Evolutionary conservation across 2,888 invertebrate genomes (phyloP).

Genomic region (Yponomeuta malinellus): DNA sequence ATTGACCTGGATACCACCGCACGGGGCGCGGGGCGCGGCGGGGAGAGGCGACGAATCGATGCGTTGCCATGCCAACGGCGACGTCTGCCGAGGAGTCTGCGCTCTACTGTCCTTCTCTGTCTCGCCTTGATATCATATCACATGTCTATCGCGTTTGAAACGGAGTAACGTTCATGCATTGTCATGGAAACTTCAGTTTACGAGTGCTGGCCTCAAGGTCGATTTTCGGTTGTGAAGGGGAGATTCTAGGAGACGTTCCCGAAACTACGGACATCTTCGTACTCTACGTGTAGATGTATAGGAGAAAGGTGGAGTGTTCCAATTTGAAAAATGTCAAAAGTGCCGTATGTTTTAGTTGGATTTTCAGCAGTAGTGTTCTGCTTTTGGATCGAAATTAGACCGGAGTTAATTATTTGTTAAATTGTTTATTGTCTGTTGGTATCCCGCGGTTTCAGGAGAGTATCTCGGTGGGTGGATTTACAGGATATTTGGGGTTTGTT

Average conservation of each 20-base stretch:
- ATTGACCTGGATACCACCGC: constrained; percentile 65
- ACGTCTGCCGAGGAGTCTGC: constrained; percentile 75
- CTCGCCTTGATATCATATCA: constrained; percentile 75
- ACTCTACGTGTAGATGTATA: constrained; percentile 50
- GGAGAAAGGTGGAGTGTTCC: constrained; percentile 54
- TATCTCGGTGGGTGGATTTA: constrained; percentile 61
- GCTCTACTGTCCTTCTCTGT: constrained; percentile 74
- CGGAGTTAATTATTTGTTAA: background rate
- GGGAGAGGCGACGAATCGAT: constrained; percentile 64
- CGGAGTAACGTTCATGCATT: constrained; percentile 23
- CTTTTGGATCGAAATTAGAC: background rate
- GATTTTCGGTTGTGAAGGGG: constrained; percentile 19
- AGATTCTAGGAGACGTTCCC: constrained; percentile 28
- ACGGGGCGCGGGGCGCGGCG: constrained; percentile 44
- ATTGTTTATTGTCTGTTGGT: constrained; percentile 32
- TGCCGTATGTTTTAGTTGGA: constrained; percentile 28
- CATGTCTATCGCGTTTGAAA: constrained; percentile 36
- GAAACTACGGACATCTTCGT: constrained; percentile 41
- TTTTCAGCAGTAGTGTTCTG: constrained; percentile 28
- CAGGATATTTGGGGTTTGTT: constrained; percentile 72
- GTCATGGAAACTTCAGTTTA: constrained; percentile 19
- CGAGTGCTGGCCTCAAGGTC: background rate
- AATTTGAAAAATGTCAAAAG: constrained; percentile 59
- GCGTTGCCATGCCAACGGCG: constrained; percentile 69
- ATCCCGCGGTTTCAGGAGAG: constrained; percentile 34